Conservation (phyloP, 2,797 vertebrate genomes). For the Clarias platycephalus region DNA sequence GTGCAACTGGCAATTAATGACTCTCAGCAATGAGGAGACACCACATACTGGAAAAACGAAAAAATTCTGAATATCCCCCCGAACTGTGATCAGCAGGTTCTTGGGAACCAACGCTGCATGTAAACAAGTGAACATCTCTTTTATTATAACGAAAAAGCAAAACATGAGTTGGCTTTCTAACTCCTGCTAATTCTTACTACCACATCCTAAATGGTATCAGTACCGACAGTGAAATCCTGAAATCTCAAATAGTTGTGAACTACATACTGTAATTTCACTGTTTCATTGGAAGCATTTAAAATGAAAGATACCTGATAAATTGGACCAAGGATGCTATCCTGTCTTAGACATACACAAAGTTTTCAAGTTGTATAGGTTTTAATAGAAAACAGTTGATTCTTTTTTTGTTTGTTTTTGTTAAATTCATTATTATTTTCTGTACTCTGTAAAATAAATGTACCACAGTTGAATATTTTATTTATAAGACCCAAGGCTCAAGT, state of each 20-base stretch:
- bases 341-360: neutral
- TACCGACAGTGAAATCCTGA: neutral
- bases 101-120: neutral
- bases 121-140: neutral
- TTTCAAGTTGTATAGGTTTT: neutral
- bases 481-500: neutral
- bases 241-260: neutral
- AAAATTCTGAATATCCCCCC: slow-evolving; percentile 63
- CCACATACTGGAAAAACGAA: slow-evolving; percentile 61
- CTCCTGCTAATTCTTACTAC: too few species aligned
- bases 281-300: neutral
- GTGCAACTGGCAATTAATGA: slow-evolving; percentile 67
- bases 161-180: neutral
- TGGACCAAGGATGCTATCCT: neutral
- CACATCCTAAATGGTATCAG: neutral
- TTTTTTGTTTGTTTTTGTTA: neutral
- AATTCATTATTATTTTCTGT: neutral
- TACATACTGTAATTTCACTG: neutral
- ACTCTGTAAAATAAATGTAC: neutral
- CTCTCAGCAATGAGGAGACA: slow-evolving; percentile 52
- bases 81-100: slow-evolving; percentile 56
- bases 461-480: neutral
- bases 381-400: neutral
- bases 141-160: neutral
- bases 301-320: neutral